Base-by-base conservation (phyloP, 2,113 vertebrate species). In the Thalassarche chlororhynchos region DNA sequence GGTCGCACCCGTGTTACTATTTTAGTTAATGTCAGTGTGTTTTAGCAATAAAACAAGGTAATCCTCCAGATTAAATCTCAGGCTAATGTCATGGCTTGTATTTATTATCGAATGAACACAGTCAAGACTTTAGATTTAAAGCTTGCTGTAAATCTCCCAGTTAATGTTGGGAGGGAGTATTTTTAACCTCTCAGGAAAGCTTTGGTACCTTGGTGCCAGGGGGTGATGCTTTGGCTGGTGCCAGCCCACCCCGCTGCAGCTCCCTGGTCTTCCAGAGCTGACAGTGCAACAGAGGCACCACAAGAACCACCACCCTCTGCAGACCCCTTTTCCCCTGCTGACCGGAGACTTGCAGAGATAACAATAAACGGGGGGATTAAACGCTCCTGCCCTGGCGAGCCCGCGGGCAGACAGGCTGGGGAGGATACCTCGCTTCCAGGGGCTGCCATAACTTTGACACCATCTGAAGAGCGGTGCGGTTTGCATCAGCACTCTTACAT, bases 291-390 rank as follows among this genome's bases (percentile, higher is more conserved):
- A 31, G 71, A 13, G 32, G 44, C 66, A 40, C 19, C 58, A 3
- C 0, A 1, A 57, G 68, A 31, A 14, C 6, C 25, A 78, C 17
- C 6, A 20, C 28, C 31, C 9, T 8, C 29, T 15, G 31, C 75
- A 62, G 65, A 80, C 7, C 49, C 34, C 42, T 23, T 21, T 24
- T 9, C 5, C 31, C 65, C 78, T 20, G 1, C 3, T 23, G 14
- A 0, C n/a, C 4, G 28, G 57, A 84, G 75, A 9, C 9, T 15
- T 1, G 0, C 17, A 19, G 69, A 23, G 36, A 4, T 1, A 1
- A 14, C 20, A 40, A 14, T 38, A 55, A 15, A 0, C 21, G 0
- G 18, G 21, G 28, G 51, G 3, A 16, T 17, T 1, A 26, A 60
- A 2, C n/a, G 42, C 38, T 55, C 28, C 36, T 14, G 68, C 36